Base-by-base conservation (phyloP, 2,888 invertebrate species). In the Agrypnus murinus region DNA sequence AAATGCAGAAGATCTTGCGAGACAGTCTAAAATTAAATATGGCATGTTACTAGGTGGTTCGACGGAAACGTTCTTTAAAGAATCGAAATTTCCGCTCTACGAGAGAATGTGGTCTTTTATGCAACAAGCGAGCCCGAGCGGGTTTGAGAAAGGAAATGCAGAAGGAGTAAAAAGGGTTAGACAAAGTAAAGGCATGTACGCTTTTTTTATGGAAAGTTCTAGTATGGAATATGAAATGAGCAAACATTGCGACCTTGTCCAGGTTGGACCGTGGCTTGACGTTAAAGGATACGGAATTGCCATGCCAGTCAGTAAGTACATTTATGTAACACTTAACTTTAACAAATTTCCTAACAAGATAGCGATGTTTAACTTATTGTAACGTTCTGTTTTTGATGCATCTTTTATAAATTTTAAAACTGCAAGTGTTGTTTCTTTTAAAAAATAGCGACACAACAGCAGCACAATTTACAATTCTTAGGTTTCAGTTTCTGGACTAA, bases 151-250 rank as follows among this genome's bases (percentile, higher is more conserved):
- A 70, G 92, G 89, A 80, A 98, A 97, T 82, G 90, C 91, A 48
- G 95, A 96, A 80, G 98, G 98, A 0, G 92, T 96, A 0, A 93
- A 95, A 10, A 88, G 95, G 70, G 98, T 98, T 0, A 80, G 90
- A 62, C 92, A 91, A 84, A 92, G 90, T 45, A 94, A 94, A 83
- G 89, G 93, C 60, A 89, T 88, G 64, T 99, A 97, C 84, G 99
- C 99, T 2, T 99, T 94, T 84, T 88, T 99, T 50, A 98, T 98
- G 96, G 99, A 99, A 87, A 97, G 97, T 5, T 94, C 97, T 0
- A 93, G 94, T 0, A 93, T 99, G 74, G 98, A 99, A 85, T 99
- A 98, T 85, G 93, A 93, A 79, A 89, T 94, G 74, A 94, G 96
- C 84, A 88, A 94, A 72, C 90, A 95, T 79, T 98, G 97, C 81